Evolutionary conservation across 2,797 vertebrate genomes (phyloP), one percentile per base, ranked within the genome.

Genomic region (Garrulus glandarius): DNA sequence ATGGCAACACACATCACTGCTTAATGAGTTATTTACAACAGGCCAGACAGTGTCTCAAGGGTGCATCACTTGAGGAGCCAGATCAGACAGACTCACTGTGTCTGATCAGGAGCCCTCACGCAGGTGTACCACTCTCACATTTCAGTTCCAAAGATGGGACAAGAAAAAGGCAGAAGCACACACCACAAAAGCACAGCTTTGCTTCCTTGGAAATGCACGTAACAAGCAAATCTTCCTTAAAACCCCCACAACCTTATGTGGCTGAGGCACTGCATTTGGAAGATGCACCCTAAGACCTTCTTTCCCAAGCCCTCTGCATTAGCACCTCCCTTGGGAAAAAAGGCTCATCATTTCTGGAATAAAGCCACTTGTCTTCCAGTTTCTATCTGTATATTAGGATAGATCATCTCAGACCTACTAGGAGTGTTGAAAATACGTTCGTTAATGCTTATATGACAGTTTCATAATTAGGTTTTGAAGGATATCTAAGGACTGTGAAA

Each of bases 171-270:
- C 72, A 85, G 52, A 57, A 69, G 43, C 36, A 60, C 26, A 63
- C 70, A 88, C 77, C 29, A 39, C 2, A 57, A 52, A 69, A 78
- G 63, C 34, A 29, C 2, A 64, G 24, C 20, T 81, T 50, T 81
- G 9, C n/a, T 64, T 86, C 13, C 36, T n/a, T 88, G 27, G 43
- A 88, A 86, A 68, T 16, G 44, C 34, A 67, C 0, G 0, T 39
- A 53, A 61, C 27, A 36, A 75, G 34, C 13, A 84, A 84, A 57
- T 49, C 7, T 43, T 52, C 10, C 37, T 39, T 13, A 13, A 71
- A 76, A 30, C 1, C 11, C 36, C 14, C n/a, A 15, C 39, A 30
- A 4, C n/a, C 16, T 30, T 11, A 34, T 0, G 5, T 4, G 13
- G 34, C 43, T 43, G n/a, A 86, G 24, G 57, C 29, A 46, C 11